Base-by-base conservation (phyloP, 35 echinoderm and acorn worm genomes). In the Hemicentrotus pulcherrimus region DNA sequence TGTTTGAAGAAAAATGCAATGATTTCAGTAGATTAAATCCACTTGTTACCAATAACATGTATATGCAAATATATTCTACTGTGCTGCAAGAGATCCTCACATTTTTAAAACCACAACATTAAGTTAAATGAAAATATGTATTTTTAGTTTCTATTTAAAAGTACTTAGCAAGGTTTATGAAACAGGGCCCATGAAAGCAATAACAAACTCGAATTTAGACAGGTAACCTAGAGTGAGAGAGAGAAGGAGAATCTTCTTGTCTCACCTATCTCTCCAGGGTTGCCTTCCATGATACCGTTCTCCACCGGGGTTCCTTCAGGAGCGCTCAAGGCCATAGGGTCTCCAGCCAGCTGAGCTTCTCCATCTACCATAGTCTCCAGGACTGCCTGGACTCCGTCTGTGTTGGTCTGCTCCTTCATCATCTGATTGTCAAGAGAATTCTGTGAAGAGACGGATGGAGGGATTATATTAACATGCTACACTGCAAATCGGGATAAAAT, bases 321-420 rank as follows among this genome's bases (percentile, higher is more conserved):
- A 32, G 96, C 95, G 58, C 94, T 95, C 22, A 99, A 18, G 60
- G 95, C 96, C 46, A 95, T 85, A 6, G 96, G 93, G 94, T 99
- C 98, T 13, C 98, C 98, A n/a, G 97, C 98, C 35, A 99, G 94
- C 70, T 97, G 52, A 28, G 95, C 88, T 86, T 97, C 97, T 24
- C 97, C 97, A 48, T 90, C 47, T 94, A 91, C 95, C 85, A 99
- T 96, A 11, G 94, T 96, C 55, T 99, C 97, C 28, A 97, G 85
- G 78, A 96, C 95, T 47, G 92, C 97, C 52, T 96, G 94, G 45
- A 88, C 59, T 24, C 95, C 85, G 86, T 94, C 94, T 16, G 91
- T 86, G 19, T 31, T 86, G 47, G 91, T 85, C 55, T 97, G 94
- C 47, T 99, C 97, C 48, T 99, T 95, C 5, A 31, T 16, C 95